Evolutionary conservation across 2,797 vertebrate species (phyloP).

Genomic region (Sebastes umbrosus): DNA sequence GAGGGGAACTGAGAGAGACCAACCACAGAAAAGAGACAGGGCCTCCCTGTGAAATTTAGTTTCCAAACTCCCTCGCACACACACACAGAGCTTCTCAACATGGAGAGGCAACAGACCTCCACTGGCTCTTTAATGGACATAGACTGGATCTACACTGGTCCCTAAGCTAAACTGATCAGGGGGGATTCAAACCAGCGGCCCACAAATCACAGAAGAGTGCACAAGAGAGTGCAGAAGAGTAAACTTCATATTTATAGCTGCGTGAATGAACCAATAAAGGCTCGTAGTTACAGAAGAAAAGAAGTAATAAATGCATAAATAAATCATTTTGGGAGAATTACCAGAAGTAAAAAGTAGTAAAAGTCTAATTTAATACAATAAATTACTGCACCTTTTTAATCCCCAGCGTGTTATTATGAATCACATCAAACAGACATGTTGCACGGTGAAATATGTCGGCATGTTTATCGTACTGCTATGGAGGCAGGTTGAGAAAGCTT

Average conservation of each 20-base stretch:
- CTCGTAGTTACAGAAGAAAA: neutral
- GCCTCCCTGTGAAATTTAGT: slow-evolving; percentile 65
- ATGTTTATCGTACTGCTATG: neutral
- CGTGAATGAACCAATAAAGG: neutral
- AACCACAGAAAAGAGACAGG: slow-evolving; percentile 65
- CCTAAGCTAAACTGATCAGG: neutral
- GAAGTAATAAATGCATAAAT: neutral
- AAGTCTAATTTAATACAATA: neutral
- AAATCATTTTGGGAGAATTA: neutral
- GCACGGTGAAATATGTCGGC: neutral
- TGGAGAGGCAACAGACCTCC: slow-evolving; percentile 21
- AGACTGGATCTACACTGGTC: neutral
- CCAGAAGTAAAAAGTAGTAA: neutral
- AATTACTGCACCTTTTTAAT: neutral
- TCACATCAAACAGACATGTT: neutral
- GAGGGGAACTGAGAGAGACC: slow-evolving; percentile 31
- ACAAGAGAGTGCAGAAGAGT: neutral
- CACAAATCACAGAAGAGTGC: neutral
- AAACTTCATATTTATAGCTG: neutral
- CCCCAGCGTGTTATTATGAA: neutral
- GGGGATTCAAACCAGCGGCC: neutral
- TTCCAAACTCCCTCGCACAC: slow-evolving; percentile 49
- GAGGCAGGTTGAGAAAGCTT: neutral
- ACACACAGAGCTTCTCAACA: slow-evolving; percentile 3
- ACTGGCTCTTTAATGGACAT: neutral